These are phyloP conservation scores for Azemiops feae DNA, from an alignment of 2,113 vertebrate species.

Conservation along the genomic window DNA sequence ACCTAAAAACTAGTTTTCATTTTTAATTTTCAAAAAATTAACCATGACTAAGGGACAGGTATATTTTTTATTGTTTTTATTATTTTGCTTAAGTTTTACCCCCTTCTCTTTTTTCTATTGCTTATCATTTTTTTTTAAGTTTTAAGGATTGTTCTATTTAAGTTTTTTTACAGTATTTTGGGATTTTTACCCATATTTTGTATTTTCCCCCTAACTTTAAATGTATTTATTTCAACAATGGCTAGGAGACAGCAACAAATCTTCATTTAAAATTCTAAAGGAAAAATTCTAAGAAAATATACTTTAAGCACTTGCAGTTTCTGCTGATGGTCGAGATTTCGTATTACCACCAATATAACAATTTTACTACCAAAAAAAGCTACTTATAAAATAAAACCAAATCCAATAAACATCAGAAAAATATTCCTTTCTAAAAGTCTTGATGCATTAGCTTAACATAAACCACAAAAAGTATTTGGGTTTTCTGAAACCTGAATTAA, in stretches of 20 bases:
- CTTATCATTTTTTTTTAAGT: not conserved
- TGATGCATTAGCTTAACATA: not conserved
- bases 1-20: not conserved
- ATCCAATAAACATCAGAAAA: not conserved
- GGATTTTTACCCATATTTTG: not conserved
- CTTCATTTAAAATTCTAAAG: not conserved
- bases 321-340: not conserved
- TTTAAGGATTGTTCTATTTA: not conserved
- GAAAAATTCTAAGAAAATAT: not conserved
- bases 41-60: not conserved
- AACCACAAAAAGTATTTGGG: not conserved
- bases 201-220: not conserved
- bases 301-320: not conserved
- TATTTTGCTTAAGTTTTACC: not conserved
- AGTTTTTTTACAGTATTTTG: not conserved
- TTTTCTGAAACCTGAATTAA: not conserved
- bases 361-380: not conserved
- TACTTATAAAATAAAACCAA: not conserved
- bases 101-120: not conserved
- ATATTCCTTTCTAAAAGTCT: not conserved
- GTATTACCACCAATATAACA: not conserved
- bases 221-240: not conserved
- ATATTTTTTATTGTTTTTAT: not conserved
- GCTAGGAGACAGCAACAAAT: not conserved
- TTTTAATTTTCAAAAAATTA: not conserved